Conservation (phyloP, 2,797 vertebrate genomes). For the Merluccius polli region DNA sequence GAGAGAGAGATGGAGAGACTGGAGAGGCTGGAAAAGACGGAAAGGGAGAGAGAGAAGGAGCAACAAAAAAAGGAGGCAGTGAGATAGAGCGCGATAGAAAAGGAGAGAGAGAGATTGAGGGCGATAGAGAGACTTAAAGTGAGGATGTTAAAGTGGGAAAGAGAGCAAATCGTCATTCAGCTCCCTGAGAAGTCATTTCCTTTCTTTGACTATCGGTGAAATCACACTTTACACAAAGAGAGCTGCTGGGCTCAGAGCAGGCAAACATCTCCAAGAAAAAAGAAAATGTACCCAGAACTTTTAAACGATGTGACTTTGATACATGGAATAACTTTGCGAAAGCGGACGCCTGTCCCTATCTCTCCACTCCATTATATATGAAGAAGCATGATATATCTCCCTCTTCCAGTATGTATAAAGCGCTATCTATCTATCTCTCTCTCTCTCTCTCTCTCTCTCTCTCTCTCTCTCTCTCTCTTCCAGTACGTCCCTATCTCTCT, state of each 20-base stretch:
- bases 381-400: not conserved
- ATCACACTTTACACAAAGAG: not conserved
- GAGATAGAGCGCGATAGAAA: not conserved
- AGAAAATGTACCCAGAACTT: not conserved
- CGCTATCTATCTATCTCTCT: not conserved
- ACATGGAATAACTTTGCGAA: not conserved
- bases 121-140: not conserved
- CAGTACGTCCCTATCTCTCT: not conserved
- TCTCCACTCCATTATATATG: not conserved
- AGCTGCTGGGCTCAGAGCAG: too few species aligned
- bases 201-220: constrained; percentile 1
- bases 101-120: not conserved
- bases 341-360: not conserved
- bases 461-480: not conserved
- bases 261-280: not conserved
- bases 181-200: not conserved
- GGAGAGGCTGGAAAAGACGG: not conserved
- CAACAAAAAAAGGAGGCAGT: not conserved
- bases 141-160: not conserved
- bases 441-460: not conserved
- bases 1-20: not conserved
- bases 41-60: not conserved
- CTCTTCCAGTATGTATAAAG: not conserved
- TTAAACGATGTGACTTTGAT: not conserved
- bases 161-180: not conserved